These are phyloP conservation scores for Scaptodrosophila lebanonensis DNA, from an alignment of 1,140 invertebrate genomes.

Conservation along the genomic window DNA sequence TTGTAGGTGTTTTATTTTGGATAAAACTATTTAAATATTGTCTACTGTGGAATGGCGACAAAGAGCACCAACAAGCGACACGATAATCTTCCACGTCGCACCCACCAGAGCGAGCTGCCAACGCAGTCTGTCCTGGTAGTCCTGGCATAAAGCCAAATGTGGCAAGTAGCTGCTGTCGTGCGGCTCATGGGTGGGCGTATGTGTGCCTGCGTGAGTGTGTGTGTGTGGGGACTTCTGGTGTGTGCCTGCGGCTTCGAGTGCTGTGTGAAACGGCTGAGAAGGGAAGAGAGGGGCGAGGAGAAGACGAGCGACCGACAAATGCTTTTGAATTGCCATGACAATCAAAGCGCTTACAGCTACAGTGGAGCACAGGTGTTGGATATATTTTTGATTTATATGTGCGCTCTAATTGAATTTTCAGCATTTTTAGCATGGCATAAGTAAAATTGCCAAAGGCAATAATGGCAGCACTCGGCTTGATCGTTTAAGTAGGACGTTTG, in stretches of 20 bases:
- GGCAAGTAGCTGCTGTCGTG: slow-evolving; percentile 64
- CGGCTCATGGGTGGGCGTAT: slow-evolving; percentile 5
- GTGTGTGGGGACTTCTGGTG: slow-evolving; percentile 4
- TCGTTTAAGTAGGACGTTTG: no score
- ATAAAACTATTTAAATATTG: not conserved
- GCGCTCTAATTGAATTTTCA: no score
- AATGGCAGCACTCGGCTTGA: no score
- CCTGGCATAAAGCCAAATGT: slow-evolving; percentile 73
- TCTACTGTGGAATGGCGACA: slow-evolving; percentile 25
- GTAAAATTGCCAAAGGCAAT: no score
- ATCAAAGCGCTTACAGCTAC: slow-evolving; percentile 72
- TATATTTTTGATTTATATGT: not conserved
- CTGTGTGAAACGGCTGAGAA: slow-evolving; percentile 28
- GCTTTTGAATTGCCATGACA: slow-evolving; percentile 75
- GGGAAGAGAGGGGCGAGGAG: slow-evolving; percentile 6
- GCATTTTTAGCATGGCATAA: no score
- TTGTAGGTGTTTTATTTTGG: no score
- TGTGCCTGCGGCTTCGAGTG: slow-evolving; percentile 23
- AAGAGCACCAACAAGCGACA: slow-evolving; percentile 66
- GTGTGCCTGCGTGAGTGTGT: not conserved
- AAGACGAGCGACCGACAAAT: slow-evolving; percentile 64
- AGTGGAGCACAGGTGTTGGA: slow-evolving; percentile 31
- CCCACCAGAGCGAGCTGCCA: slow-evolving; percentile 22
- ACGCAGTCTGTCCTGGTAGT: slow-evolving; percentile 28
- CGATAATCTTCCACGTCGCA: slow-evolving; percentile 73